Conservation (phyloP, 2,113 vertebrate species). For the Chroicocephalus ridibundus region DNA sequence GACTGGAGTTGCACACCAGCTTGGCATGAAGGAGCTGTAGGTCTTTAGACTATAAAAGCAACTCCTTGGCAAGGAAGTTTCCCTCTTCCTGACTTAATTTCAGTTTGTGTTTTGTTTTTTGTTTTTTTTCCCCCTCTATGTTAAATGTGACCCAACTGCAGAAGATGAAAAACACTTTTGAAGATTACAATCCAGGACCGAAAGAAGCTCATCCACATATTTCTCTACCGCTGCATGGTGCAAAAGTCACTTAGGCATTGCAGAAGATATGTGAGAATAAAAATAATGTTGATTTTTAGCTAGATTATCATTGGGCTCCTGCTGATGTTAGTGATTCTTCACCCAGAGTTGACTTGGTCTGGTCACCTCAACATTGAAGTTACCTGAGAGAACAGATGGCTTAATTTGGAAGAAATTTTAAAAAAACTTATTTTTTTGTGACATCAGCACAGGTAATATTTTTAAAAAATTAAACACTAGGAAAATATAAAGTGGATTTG, state of each 20-base stretch:
- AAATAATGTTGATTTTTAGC: neutral
- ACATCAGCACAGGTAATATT: neutral
- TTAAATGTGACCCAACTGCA: neutral
- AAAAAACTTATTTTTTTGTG: neutral
- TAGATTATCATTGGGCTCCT: neutral
- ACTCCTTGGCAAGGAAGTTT: neutral
- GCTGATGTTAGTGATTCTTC: neutral
- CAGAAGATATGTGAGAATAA: neutral
- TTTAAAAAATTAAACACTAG: neutral
- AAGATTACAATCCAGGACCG: neutral
- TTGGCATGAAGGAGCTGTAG: neutral
- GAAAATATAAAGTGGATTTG: neutral
- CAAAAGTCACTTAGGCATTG: neutral
- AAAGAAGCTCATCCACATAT: neutral
- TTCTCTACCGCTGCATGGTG: neutral
- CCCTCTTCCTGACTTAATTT: neutral
- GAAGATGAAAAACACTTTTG: neutral
- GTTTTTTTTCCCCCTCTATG: fast-evolving
- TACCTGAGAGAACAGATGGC: neutral
- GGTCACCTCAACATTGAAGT: neutral
- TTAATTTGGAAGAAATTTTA: neutral
- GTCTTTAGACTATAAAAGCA: neutral
- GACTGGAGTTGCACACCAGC: neutral
- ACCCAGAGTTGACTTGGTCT: neutral
- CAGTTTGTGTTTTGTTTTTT: neutral